These are phyloP conservation scores for Platyrinchus mystaceus DNA, from an alignment of 2,797 vertebrate species.

Conservation along the genomic window DNA sequence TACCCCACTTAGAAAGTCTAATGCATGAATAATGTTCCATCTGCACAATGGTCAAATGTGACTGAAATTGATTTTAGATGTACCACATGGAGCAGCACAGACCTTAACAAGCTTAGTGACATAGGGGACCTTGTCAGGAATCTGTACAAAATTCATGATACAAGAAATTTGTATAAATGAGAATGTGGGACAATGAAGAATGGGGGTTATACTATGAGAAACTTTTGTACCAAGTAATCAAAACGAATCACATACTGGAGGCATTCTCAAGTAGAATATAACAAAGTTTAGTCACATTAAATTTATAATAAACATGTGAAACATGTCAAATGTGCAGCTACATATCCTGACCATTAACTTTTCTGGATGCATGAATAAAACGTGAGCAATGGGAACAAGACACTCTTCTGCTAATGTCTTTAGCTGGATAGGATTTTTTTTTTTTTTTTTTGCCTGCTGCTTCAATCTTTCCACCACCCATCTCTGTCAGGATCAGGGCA, in stretches of 20 bases:
- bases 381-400: background rate
- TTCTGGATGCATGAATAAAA: conserved; percentile 23
- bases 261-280: background rate
- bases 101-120: conserved; percentile 59
- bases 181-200: conserved; percentile 38
- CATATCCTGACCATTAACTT: conserved; percentile 40
- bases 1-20: conserved; percentile 59
- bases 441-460: background rate
- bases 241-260: background rate
- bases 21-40: conserved; percentile 71
- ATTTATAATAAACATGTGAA: conserved; percentile 54
- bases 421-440: background rate
- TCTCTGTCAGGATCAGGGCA: background rate
- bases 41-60: conserved; percentile 59
- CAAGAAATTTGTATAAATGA: conserved; percentile 65
- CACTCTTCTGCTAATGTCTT: background rate
- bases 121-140: conserved; percentile 62
- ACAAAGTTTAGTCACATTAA: conserved; percentile 60
- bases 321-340: conserved; percentile 5
- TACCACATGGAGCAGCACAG: conserved; percentile 43
- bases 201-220: background rate
- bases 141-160: conserved; percentile 72
- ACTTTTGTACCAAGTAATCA: conserved; percentile 48
- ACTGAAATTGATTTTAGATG: conserved; percentile 72
- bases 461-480: background rate